Base-by-base conservation (phyloP, 2,113 vertebrate species). In the Cephalopterus ornatus region DNA sequence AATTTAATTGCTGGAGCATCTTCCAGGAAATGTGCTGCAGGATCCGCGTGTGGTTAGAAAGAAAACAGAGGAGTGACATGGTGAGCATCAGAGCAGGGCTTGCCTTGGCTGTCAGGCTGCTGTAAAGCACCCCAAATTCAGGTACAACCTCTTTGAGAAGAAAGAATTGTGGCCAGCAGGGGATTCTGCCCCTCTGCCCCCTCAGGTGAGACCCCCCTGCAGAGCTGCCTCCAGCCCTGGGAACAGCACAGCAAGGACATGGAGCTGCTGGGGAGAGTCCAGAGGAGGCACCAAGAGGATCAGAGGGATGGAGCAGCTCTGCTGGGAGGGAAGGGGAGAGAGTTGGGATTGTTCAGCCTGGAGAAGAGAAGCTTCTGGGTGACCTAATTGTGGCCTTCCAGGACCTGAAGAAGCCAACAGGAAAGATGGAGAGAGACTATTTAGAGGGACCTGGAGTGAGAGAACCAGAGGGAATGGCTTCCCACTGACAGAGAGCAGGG, bases 381-480 rank as follows among this genome's bases (percentile, higher is more conserved):
- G 47, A 79, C 1, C 26, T 65, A 2, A 12, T 0, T 14, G 42
- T 12, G 42, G 0, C 3, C 58, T 42, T 35, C 1, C 30, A 72
- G 30, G 8, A 2, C 41, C 41, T 47, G 56, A 30, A 37, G 30
- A 12, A 6, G 7, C 11, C 4, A 2, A 0, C 15, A 30, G 2
- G 49, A 41, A 41, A 41, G 0, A 17, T 2, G 8, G n/a, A 9
- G 41, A 88, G n/a, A 8, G 30, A 30, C 4, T 9, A 0, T 11
- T 11, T 2, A 0, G 23, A 61, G 2, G 39, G 28, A 12, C 1
- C 19, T 22, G 27, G 46, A 12, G 23, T 2, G 33, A 6, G 17
- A 49, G 52, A 8, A 35, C 16, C 2, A 9, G 37, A 17, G 42
- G 32, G 14, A 61, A 46, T 52, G 53, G 26, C 8, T 9, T 44